Evolutionary conservation across 2,113 vertebrate genomes (phyloP), one percentile per base, ranked within the genome.

Genomic region (Ascaphus truei): DNA sequence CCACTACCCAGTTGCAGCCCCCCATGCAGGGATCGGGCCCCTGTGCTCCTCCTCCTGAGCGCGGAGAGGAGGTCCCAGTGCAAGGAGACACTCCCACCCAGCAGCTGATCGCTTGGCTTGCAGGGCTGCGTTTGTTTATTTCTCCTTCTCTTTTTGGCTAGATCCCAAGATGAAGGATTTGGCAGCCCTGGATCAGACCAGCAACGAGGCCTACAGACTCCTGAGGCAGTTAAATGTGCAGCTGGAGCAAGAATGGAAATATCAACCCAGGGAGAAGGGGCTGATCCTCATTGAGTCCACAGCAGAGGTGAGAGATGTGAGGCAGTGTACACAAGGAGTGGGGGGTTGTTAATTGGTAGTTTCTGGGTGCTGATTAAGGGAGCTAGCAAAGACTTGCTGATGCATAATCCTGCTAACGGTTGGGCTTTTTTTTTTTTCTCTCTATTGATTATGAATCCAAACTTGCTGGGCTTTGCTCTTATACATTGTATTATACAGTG

Each of bases 191-290:
- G 81, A 82, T 58, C 78, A 84, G 73, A 84, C 86, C 71, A 80
- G 77, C 76, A 92, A 87, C 73, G 92, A 98, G 48, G 91, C 80
- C 55, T 85, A 90, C 67, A 93, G 87, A 81, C 91, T 98, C 30
- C 92, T 96, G 78, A 94, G 93, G 75, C 92, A 98, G 77, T 85
- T 98, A 79, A 91, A 84, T 76, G 65, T 91, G 15, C 93, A 98
- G 48, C 77, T 91, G 73, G 95, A 98, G 30, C 93, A 90, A 75
- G 96, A 98, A 79, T 86, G 72, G 16, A 71, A 88, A 64, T 99
- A 92, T 55, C 89, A 95, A 48, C 96, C 96, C 3, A 92, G 89
- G 9, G 92, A 95, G 72, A 89, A 91, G 3, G 96, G 96, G 4
- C 85, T 98, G 59, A 88, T 78, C 63, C 80, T 96, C 77, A 96